Conservation (phyloP, 2,888 invertebrate species). For the Lasioglossum malachurum region DNA sequence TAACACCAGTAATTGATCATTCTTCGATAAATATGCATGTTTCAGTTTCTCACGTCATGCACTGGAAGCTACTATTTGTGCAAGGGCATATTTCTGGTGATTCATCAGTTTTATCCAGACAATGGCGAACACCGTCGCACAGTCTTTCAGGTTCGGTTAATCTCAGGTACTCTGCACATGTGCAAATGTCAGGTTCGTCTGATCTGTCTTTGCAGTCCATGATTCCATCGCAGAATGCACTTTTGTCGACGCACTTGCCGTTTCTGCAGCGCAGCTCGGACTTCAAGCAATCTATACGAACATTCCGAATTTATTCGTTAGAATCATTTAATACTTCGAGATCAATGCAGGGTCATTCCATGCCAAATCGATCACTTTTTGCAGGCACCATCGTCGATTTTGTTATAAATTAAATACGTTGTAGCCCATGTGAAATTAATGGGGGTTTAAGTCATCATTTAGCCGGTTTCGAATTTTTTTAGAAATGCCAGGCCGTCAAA, state of each 20-base stretch:
- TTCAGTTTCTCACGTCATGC: conserved; percentile 85
- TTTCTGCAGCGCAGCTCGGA: conserved; percentile 89
- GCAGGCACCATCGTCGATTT: no score
- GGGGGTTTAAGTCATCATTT: no score
- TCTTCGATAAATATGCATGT: background rate
- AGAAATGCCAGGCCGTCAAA: no score
- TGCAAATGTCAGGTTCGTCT: conserved; percentile 89
- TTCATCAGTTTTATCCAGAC: conserved; percentile 92
- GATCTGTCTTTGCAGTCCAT: conserved; percentile 90
- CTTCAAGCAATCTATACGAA: conserved; percentile 87
- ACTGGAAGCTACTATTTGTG: conserved; percentile 85
- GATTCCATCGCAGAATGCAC: conserved; percentile 89
- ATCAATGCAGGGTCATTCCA: no score
- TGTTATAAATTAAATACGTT: no score
- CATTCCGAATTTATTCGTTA: background rate
- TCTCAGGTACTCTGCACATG: conserved; percentile 89
- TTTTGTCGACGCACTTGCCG: conserved; percentile 89
- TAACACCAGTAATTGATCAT: background rate
- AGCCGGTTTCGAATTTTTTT: no score
- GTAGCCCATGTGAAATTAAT: no score
- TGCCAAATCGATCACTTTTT: no score
- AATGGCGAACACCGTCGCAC: conserved; percentile 92
- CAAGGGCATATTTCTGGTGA: conserved; percentile 89
- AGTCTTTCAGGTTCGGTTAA: conserved; percentile 89
- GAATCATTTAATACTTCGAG: no score